Evolutionary conservation across 2,113 vertebrate genomes (phyloP), one percentile per base, ranked within the genome.

Genomic region (Chloebia gouldiae): DNA sequence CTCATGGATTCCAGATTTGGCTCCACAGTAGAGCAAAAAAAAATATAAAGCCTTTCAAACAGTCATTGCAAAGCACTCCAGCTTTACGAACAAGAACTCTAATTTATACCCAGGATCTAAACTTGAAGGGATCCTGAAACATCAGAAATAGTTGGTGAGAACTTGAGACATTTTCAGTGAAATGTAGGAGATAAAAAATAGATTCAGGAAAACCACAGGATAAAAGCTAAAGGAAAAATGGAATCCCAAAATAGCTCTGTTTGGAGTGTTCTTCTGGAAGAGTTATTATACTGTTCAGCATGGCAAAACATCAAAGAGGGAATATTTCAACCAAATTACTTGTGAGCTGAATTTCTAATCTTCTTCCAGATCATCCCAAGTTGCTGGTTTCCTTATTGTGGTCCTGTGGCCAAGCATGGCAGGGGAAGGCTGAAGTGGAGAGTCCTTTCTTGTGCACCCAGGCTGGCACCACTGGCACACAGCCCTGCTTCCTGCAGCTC

Each of bases 351-450:
- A 76, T 79, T 92, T 91, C 95, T 97, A 82, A 92, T 97, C 96
- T 95, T 86, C 78, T 96, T 97, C 94, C 97, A 97, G 96, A 96
- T 95, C 96, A 81, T 42, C 95, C 80, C 86, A 86, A 60, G 71
- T 57, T 64, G 51, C 59, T 95, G 82, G 37, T 96, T 97, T 92
- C 87, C 83, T 88, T 70, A 66, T 92, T 7, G 24, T 66, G 91
- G 91, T 75, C 90, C 92, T 47, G 79, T 93, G 93, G 88, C 94
- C 96, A 91, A 81, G 95, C 76, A 57, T 19, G 70, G 88, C 92
- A 92, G 61, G 3, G 39, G 18, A 59, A 53, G 89, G 84, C 86
- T 92, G 82, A 66, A 92, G 15, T 91, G 93, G 85, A 73, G 56
- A 92, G 69, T 72, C 33, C 56, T 89, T 92, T 39, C 30, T 25